These are phyloP conservation scores for Drosophila nikananu DNA, from an alignment of 1,140 invertebrate species.

Conservation along the genomic window DNA sequence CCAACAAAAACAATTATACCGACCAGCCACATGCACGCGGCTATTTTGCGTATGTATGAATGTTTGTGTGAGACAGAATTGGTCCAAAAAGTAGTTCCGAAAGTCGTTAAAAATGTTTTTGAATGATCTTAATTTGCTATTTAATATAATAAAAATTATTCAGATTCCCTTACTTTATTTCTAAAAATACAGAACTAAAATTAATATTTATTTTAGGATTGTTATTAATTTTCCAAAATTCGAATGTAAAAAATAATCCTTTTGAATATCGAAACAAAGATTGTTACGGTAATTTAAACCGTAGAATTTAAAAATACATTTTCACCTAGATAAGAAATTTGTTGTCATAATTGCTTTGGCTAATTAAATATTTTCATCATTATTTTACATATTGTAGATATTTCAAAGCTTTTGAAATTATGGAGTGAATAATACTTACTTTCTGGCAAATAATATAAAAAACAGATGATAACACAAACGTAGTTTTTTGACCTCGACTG, in stretches of 20 bases:
- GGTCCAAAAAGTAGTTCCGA: slow-evolving; percentile 5
- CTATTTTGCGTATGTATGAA: slow-evolving; percentile 11
- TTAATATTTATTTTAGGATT: not conserved
- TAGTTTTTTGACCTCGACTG: slow-evolving; percentile 12
- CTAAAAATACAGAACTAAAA: not conserved
- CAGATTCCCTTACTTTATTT: too few species aligned
- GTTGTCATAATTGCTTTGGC: too few species aligned
- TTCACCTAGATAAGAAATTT: too few species aligned
- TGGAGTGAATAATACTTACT: not conserved
- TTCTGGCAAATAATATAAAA: not conserved
- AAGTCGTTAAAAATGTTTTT: not conserved
- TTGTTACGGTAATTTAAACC: too few species aligned
- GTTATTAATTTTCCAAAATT: too few species aligned
- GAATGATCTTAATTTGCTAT: not conserved
- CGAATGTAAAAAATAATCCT: too few species aligned
- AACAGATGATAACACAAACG: not conserved
- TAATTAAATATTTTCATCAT: not conserved
- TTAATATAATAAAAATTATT: not conserved
- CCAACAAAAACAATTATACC: slow-evolving; percentile 73
- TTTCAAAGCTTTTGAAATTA: not conserved
- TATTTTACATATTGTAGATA: not conserved
- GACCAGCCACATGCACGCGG: slow-evolving; percentile 31
- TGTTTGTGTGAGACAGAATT: slow-evolving; percentile 7
- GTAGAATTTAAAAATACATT: too few species aligned
- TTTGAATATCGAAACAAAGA: too few species aligned